Evolutionary conservation across 1,140 invertebrate genomes (phyloP).

Genomic region (Helicorthomorpha holstii): DNA sequence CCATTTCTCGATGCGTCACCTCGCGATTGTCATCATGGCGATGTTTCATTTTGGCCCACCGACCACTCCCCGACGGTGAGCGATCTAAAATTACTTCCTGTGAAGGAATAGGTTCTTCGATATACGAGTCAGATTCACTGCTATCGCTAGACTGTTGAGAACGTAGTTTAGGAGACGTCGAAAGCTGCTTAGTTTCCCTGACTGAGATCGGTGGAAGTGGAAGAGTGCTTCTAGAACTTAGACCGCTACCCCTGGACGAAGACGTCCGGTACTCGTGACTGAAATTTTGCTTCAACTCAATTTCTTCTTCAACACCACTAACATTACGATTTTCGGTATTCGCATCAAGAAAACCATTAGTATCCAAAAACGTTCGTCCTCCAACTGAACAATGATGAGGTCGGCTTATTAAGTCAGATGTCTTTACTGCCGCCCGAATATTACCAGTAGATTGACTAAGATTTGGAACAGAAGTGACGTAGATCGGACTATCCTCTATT

Average conservation of each 20-base stretch:
- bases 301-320: conserved; percentile 14
- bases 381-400: conserved; percentile 19
- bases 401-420: not conserved
- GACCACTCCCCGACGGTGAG: conserved; percentile 3
- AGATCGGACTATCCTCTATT: conserved; percentile 47
- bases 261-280: not conserved
- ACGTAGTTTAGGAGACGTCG: not conserved
- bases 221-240: not conserved
- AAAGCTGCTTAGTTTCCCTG: not conserved
- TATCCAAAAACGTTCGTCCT: conserved; percentile 12
- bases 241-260: not conserved
- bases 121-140: conserved; percentile 15
- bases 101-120: not conserved
- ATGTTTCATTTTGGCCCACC: conserved; percentile 1
- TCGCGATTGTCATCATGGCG: conserved; percentile 41
- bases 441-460: conserved; percentile 23
- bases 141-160: conserved; percentile 14
- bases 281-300: conserved; percentile 20
- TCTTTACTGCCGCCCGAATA: not conserved
- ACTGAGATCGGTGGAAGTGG: not conserved
- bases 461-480: conserved; percentile 52
- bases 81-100: conserved; percentile 2
- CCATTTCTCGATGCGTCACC: conserved; percentile 58
- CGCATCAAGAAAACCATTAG: conserved; percentile 17
- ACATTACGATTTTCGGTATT: not conserved